phyloP scores from a whole-genome alignment of 2,797 vertebrate species.

The Platalea minor region DNA sequence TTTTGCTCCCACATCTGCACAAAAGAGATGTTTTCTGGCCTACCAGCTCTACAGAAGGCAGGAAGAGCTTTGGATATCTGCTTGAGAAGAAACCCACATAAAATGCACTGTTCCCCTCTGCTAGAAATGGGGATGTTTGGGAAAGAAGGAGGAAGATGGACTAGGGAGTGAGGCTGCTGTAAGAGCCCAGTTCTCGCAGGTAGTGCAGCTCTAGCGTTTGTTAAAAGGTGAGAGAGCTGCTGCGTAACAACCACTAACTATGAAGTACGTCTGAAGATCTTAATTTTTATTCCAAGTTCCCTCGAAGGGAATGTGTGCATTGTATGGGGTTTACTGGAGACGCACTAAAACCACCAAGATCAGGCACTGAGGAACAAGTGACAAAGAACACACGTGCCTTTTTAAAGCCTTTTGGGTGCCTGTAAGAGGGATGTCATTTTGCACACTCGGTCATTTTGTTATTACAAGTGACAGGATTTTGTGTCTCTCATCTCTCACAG shows the following conservation, averaged over 20 bases:
- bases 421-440: conserved; percentile 10
- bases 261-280: neutral
- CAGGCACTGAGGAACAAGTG: neutral
- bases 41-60: neutral
- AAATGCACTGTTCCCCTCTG: neutral
- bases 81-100: neutral
- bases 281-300: neutral
- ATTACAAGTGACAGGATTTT: neutral
- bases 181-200: neutral
- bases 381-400: conserved; percentile 17
- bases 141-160: neutral
- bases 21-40: neutral
- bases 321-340: neutral
- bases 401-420: neutral
- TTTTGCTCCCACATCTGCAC: neutral
- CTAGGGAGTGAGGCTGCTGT: neutral
- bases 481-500: neutral
- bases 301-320: neutral
- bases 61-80: neutral
- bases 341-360: neutral
- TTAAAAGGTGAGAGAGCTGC: neutral
- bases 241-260: neutral
- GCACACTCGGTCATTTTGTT: neutral
- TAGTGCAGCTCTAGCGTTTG: neutral
- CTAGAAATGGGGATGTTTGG: neutral